Evolutionary conservation across 2,888 invertebrate genomes (phyloP).

Genomic region (Omphaloscelis lunosa): DNA sequence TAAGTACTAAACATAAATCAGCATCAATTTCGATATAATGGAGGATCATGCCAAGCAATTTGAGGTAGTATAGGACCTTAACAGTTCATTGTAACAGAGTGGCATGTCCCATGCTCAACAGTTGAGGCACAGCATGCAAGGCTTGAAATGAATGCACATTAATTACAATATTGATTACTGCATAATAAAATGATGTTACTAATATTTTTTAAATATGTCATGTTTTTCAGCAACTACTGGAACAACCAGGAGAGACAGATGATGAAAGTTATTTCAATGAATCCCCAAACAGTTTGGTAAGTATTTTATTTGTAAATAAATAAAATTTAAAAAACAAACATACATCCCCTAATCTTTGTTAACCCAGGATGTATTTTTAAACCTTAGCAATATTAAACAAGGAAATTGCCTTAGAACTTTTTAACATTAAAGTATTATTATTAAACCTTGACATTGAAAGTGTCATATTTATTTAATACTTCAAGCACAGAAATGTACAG

Average conservation of each 20-base stretch:
- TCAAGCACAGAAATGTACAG: no score
- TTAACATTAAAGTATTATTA: conserved; percentile 1
- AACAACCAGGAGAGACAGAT: conserved; percentile 94
- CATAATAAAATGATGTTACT: not conserved
- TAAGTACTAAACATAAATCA: no score
- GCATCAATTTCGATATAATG: no score
- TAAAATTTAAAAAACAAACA: not conserved
- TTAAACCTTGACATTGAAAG: not conserved
- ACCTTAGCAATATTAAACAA: conserved; percentile 52
- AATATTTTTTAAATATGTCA: no score
- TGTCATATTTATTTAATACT: not conserved
- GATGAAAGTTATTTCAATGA: conserved; percentile 95
- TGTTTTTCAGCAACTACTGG: conserved; percentile 88
- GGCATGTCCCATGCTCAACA: no score
- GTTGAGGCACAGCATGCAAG: not conserved
- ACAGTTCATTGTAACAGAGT: not conserved
- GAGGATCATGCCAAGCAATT: no score
- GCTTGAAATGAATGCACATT: not conserved
- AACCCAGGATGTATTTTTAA: conserved; percentile 56
- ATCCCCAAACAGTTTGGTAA: conserved; percentile 92
- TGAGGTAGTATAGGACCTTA: no score
- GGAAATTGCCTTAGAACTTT: conserved; percentile 3
- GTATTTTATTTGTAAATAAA: conserved; percentile 60
- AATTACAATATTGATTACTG: not conserved
- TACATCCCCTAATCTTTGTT: conserved; percentile 8